Conservation (phyloP, 2,113 vertebrate species). For the Bettongia penicillata region DNA sequence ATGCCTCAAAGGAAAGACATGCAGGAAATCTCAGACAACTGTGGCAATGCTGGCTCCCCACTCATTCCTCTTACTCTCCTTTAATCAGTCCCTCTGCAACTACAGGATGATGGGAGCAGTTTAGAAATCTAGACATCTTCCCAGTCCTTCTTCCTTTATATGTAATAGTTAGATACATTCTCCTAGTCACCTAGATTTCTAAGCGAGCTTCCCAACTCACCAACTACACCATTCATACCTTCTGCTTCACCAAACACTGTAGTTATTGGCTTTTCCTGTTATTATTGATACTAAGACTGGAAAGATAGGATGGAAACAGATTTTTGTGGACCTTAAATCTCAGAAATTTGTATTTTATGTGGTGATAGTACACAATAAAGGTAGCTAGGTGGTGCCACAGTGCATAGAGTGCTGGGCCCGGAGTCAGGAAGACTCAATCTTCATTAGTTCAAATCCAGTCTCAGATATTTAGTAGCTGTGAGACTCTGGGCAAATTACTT, state of each 20-base stretch:
- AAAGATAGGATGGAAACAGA: background rate
- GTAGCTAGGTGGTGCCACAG: background rate
- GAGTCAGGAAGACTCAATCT: background rate
- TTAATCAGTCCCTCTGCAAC: background rate
- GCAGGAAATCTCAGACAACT: background rate
- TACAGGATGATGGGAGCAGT: background rate
- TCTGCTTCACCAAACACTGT: background rate
- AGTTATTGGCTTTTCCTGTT: background rate
- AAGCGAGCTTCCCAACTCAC: background rate
- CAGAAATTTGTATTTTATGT: background rate
- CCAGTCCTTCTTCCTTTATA: background rate
- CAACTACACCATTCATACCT: background rate
- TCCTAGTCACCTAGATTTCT: background rate
- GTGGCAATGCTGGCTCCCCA: background rate
- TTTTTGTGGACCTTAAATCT: background rate
- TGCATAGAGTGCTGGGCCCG: background rate
- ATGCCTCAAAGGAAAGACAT: background rate
- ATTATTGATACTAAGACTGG: background rate
- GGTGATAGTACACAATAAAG: background rate
- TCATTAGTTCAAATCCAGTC: background rate
- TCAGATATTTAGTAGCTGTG: background rate
- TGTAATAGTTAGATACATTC: background rate
- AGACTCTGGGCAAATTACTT: background rate
- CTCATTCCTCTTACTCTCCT: background rate
- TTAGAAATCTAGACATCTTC: background rate